Evolutionary conservation across 2,888 invertebrate species (phyloP).

Genomic region (Melanchra persicariae): DNA sequence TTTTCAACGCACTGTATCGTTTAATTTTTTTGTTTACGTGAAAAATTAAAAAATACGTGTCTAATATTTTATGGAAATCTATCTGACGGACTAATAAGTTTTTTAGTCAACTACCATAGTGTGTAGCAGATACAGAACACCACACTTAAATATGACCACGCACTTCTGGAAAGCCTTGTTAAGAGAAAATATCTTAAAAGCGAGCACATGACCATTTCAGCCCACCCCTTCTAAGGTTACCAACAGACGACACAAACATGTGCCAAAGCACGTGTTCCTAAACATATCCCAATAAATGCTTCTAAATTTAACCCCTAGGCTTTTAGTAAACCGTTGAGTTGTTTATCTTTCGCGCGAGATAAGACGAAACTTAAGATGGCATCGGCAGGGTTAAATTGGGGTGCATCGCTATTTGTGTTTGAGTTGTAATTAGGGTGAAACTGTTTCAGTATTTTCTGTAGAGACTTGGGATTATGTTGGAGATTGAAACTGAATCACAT

Average conservation of each 20-base stretch:
- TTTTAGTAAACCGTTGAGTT: conserved; percentile 61
- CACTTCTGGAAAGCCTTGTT: too few relatives aligned
- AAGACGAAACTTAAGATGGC: conserved; percentile 52
- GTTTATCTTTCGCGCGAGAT: conserved; percentile 62
- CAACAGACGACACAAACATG: conserved; percentile 22
- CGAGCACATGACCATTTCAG: not conserved
- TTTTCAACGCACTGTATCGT: too few relatives aligned
- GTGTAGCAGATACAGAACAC: too few relatives aligned
- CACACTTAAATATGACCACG: too few relatives aligned
- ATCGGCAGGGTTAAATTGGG: conserved; percentile 44
- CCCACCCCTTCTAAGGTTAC: conserved; percentile 25
- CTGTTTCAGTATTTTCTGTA: not conserved
- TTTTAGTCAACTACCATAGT: too few relatives aligned
- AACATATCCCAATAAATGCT: conserved; percentile 45
- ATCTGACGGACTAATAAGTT: too few relatives aligned
- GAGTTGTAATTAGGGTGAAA: conserved; percentile 37
- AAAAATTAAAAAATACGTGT: too few relatives aligned
- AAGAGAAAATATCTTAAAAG: conserved; percentile 13
- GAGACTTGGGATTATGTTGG: conserved; percentile 1
- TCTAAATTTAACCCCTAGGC: conserved; percentile 57
- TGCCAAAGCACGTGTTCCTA: conserved; percentile 14
- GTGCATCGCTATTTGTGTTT: conserved; percentile 46
- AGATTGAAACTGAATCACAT: not conserved
- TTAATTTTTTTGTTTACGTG: too few relatives aligned
- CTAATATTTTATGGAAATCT: too few relatives aligned